A percentile compares a stretch with the other conserved stretches of the same genome.
Conservation (phyloP, 2,888 invertebrate genomes). For the Patella pellucida region DNA sequence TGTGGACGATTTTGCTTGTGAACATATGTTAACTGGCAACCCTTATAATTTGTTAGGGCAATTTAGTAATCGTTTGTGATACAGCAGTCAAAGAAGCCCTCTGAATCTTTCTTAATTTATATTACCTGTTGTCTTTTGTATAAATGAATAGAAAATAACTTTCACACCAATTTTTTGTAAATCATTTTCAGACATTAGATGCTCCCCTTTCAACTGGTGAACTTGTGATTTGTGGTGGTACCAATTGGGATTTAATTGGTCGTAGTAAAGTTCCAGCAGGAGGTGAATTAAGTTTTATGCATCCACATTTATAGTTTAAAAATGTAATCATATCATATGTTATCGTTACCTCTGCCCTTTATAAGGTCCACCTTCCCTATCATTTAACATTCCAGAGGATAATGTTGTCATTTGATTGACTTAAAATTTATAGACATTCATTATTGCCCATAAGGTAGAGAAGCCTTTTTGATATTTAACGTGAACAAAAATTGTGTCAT, state of each 20-base stretch:
- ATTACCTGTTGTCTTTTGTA: too few species aligned
- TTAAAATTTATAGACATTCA: too few species aligned
- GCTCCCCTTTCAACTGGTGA: conserved; percentile 63
- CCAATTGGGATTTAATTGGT: conserved; percentile 91
- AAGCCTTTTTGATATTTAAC: too few species aligned
- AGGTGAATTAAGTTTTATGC: conserved; percentile 44
- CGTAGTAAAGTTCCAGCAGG: conserved; percentile 83
- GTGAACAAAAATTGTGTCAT: too few species aligned
- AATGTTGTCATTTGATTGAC: too few species aligned
- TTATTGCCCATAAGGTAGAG: too few species aligned
- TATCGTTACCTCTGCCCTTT: too few species aligned
- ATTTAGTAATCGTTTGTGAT: conserved; percentile 1
- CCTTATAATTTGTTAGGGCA: neutral
- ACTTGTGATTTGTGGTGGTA: conserved; percentile 85
- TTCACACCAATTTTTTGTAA: neutral
- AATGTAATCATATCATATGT: too few species aligned
- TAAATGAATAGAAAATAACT: neutral
- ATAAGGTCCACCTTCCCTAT: too few species aligned
- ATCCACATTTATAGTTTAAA: too few species aligned
- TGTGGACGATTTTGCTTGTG: neutral
- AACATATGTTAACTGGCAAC: neutral
- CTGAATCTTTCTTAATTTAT: neutral
- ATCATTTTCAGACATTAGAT: conserved; percentile 57
- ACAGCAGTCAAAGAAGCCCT: neutral
- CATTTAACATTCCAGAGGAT: too few species aligned